Evolutionary conservation across 2,797 vertebrate genomes (phyloP).

Genomic region (Lepus oiostolus): DNA sequence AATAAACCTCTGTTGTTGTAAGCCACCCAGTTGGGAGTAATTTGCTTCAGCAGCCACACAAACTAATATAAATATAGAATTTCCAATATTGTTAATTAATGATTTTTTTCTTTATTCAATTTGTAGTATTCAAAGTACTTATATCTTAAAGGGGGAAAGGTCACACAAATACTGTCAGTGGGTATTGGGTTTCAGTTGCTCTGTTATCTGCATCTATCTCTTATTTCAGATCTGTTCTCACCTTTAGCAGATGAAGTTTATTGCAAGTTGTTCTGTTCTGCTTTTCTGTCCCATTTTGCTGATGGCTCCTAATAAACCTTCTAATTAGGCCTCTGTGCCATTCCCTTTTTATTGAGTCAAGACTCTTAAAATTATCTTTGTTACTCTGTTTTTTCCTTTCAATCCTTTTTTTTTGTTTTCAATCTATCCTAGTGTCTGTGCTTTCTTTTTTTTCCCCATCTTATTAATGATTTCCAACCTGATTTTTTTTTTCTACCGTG

Average conservation of each 20-base stretch:
- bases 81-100: constrained; percentile 7
- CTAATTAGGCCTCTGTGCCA: constrained; percentile 69
- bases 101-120: constrained; percentile 44
- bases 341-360: constrained; percentile 69
- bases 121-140: constrained; percentile 44
- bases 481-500: neutral
- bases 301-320: constrained; percentile 61
- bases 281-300: constrained; percentile 69
- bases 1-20: constrained; percentile 17
- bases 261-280: constrained; percentile 70
- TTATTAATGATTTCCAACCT: neutral
- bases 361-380: constrained; percentile 51
- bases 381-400: constrained; percentile 22
- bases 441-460: constrained; percentile 47
- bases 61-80: constrained; percentile 2
- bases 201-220: neutral
- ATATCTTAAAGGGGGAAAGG: neutral
- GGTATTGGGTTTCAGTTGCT: constrained; percentile 25
- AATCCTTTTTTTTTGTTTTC: constrained; percentile 19
- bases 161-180: constrained; percentile 8
- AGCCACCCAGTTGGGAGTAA: neutral
- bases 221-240: constrained; percentile 59
- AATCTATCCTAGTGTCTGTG: neutral
- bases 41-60: neutral
- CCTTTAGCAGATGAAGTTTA: constrained; percentile 57